Percentiles rank a stretch among this genome's conserved stretches.
Conservation (phyloP, 1,140 invertebrate genomes). For the Dufourea novaeangliae region DNA sequence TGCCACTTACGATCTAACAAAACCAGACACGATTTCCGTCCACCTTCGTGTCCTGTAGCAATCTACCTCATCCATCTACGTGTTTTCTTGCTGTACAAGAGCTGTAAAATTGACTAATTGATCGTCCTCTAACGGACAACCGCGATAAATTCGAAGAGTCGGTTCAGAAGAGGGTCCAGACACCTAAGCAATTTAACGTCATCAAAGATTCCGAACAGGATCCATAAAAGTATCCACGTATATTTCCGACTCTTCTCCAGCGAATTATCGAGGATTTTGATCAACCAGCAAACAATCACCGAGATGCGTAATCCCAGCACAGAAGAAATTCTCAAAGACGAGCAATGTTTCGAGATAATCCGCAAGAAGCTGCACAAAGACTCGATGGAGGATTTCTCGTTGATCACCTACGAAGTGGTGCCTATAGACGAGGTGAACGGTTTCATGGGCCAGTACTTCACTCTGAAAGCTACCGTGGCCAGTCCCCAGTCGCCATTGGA, state of each 20-base stretch:
- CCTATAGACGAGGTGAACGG: constrained; percentile 67
- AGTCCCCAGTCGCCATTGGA: constrained; percentile 55
- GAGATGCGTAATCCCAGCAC: constrained; percentile 50
- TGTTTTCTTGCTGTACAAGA: not conserved
- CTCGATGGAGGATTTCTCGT: constrained; percentile 70
- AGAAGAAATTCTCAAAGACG: constrained; percentile 78
- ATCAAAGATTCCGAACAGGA: not conserved
- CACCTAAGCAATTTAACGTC: too few species aligned
- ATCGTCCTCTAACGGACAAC: too few species aligned
- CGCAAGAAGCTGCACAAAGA: constrained; percentile 79
- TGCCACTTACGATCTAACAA: too few species aligned
- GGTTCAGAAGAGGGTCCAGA: not conserved
- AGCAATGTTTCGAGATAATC: constrained; percentile 82
- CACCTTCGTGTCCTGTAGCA: too few species aligned
- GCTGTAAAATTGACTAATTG: not conserved
- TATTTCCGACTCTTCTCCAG: too few species aligned
- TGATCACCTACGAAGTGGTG: constrained; percentile 69
- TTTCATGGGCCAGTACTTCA: constrained; percentile 74
- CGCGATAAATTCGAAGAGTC: not conserved
- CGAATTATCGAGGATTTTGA: not conserved
- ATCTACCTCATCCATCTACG: too few species aligned
- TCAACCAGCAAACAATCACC: not conserved
- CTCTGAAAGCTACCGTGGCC: constrained; percentile 62
- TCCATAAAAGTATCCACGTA: too few species aligned
- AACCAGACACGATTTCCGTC: too few species aligned